A percentile compares a stretch with the other conserved stretches of the same genome.
phyloP scores from a whole-genome alignment of 2,113 vertebrate species.

The Leptosomus discolor region DNA sequence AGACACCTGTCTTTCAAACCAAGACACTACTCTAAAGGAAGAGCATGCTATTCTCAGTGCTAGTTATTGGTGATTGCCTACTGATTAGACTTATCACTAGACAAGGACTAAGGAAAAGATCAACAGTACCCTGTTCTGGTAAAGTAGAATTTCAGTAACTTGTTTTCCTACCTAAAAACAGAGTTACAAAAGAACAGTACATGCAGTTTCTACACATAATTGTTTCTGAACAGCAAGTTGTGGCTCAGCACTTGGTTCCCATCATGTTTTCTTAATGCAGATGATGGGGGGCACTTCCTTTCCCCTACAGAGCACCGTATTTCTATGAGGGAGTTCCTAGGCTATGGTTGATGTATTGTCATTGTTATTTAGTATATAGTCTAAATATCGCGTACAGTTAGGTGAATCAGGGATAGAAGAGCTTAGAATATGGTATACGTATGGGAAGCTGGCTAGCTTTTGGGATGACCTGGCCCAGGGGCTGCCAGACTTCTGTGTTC shows the following conservation, averaged over 20 bases:
- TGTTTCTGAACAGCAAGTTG: neutral
- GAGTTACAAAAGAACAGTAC: neutral
- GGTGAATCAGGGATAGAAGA: neutral
- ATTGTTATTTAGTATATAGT: neutral
- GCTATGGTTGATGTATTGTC: neutral
- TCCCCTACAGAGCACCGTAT: neutral
- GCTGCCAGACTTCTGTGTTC: rapidly evolving
- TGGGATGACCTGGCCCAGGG: neutral
- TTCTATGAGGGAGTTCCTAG: neutral
- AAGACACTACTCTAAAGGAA: no score
- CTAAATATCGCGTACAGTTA: neutral
- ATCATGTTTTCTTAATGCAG: neutral
- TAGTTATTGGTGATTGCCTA: neutral
- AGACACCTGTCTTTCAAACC: no score
- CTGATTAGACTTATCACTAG: neutral
- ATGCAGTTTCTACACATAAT: neutral
- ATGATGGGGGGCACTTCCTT: neutral
- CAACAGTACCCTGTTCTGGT: neutral
- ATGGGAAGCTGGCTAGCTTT: neutral
- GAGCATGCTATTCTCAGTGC: neutral
- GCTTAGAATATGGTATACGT: neutral
- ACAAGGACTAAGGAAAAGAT: neutral
- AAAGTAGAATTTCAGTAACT: neutral
- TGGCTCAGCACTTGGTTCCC: neutral
- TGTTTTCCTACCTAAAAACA: neutral